These are phyloP conservation scores for Junonia oenone DNA, from an alignment of 2,888 invertebrate species.

Conservation along the genomic window DNA sequence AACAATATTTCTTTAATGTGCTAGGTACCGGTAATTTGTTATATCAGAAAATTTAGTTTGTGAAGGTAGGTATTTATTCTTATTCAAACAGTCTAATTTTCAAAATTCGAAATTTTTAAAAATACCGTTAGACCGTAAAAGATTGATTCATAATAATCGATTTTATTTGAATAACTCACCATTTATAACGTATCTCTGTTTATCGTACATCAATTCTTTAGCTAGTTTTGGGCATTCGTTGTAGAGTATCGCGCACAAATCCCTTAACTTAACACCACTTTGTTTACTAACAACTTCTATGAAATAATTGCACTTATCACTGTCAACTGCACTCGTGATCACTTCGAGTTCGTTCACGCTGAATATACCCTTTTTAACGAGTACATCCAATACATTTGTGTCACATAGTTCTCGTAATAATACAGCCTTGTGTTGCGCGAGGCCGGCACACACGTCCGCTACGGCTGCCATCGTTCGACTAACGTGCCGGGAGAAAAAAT, in stretches of 20 bases:
- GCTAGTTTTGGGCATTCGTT: constrained; percentile 82
- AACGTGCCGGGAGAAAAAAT: constrained; percentile 33
- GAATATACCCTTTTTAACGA: constrained; percentile 83
- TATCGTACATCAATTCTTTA: constrained; percentile 81
- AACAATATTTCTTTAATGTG: too few species aligned
- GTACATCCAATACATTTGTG: constrained; percentile 81
- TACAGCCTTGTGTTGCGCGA: constrained; percentile 81
- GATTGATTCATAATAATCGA: background rate
- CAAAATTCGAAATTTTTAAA: background rate
- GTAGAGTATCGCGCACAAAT: constrained; percentile 81
- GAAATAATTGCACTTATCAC: constrained; percentile 80
- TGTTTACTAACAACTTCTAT: constrained; percentile 82
- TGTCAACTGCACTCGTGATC: constrained; percentile 63
- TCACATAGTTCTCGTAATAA: constrained; percentile 81
- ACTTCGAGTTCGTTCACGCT: constrained; percentile 81
- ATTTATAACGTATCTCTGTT: constrained; percentile 70
- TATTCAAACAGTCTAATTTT: background rate
- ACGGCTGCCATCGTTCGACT: constrained; percentile 75
- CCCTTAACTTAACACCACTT: constrained; percentile 80
- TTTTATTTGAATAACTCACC: constrained; percentile 45
- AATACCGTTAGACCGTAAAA: too few species aligned
- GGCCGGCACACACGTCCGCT: constrained; percentile 79
- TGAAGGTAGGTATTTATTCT: too few species aligned
- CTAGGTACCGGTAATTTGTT: too few species aligned
- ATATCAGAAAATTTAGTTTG: too few species aligned